Conservation (phyloP, 2,113 vertebrate species). For the Dendropsophus ebraccatus region DNA sequence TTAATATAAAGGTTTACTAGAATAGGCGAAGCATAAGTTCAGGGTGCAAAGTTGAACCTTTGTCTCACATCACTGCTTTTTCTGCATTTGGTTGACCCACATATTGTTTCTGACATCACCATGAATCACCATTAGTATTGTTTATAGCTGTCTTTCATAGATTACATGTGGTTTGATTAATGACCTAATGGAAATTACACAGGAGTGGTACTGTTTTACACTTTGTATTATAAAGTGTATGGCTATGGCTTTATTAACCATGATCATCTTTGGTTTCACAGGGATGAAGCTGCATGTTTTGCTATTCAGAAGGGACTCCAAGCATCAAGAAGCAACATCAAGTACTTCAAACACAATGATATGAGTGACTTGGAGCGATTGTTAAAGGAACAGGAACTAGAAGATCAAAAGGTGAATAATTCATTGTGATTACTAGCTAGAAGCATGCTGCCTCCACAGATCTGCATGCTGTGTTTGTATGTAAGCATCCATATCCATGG, state of each 20-base stretch:
- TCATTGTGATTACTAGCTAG: not conserved
- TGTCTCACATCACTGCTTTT: not conserved
- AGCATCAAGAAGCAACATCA: slow-evolving; percentile 93
- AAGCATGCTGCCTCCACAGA: too few relatives aligned
- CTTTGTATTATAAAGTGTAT: too few relatives aligned
- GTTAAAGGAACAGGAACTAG: slow-evolving; percentile 91
- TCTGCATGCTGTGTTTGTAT: too few relatives aligned
- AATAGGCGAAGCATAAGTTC: not conserved
- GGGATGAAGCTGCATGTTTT: slow-evolving; percentile 94
- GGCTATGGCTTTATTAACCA: too few relatives aligned
- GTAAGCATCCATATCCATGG: too few relatives aligned
- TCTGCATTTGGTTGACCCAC: not conserved
- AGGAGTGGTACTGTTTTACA: not conserved
- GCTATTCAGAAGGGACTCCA: slow-evolving; percentile 97
- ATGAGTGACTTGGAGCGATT: slow-evolving; percentile 90
- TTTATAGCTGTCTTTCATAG: not conserved
- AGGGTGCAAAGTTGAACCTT: slow-evolving; percentile 1
- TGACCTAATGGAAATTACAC: not conserved
- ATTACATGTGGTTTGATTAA: not conserved
- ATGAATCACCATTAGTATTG: slow-evolving; percentile 1
- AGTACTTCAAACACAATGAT: slow-evolving; percentile 96
- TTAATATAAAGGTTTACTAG: slow-evolving; percentile 17
- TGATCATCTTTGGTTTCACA: slow-evolving; percentile 65
- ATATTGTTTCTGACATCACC: not conserved
- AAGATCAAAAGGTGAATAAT: slow-evolving; percentile 88